phyloP scores from a whole-genome alignment of 2,797 vertebrate species.

The Danio albolineatus region DNA sequence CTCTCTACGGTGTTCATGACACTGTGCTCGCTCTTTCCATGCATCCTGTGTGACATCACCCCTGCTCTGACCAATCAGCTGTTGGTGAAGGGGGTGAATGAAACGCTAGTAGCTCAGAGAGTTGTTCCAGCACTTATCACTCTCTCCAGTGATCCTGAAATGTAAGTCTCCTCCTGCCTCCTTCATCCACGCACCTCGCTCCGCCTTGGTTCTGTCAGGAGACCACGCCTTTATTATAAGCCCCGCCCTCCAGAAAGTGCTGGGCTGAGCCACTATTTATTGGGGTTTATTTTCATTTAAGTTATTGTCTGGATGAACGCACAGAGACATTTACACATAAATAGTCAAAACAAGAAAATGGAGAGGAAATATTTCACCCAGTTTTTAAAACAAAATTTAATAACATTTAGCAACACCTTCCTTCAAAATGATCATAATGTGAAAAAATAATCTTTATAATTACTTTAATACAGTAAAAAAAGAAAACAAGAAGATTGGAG shows the following conservation, averaged over 20 bases:
- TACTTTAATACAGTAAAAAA: too few species aligned
- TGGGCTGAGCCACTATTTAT: background rate
- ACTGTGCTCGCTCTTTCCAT: constrained; percentile 92
- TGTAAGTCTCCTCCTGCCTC: constrained; percentile 94
- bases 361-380: too few species aligned
- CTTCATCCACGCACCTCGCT: constrained; percentile 77
- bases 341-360: too few species aligned
- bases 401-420: too few species aligned
- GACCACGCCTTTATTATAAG: constrained; percentile 60
- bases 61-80: constrained; percentile 96
- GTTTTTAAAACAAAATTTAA: too few species aligned
- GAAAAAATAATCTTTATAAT: too few species aligned
- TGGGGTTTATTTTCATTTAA: background rate
- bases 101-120: constrained; percentile 99
- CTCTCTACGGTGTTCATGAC: constrained; percentile 81
- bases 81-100: constrained; percentile 99
- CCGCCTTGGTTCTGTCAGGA: constrained; percentile 79
- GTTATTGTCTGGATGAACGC: too few species aligned
- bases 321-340: too few species aligned
- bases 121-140: constrained; percentile 99
- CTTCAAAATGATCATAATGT: too few species aligned
- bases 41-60: constrained; percentile 91
- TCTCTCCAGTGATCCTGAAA: constrained; percentile 99
- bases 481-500: too few species aligned
- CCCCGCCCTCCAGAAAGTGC: too few species aligned